These are phyloP conservation scores for Sebastes oblongus DNA, from an alignment of 2,797 vertebrate genomes.

Conservation along the genomic window DNA sequence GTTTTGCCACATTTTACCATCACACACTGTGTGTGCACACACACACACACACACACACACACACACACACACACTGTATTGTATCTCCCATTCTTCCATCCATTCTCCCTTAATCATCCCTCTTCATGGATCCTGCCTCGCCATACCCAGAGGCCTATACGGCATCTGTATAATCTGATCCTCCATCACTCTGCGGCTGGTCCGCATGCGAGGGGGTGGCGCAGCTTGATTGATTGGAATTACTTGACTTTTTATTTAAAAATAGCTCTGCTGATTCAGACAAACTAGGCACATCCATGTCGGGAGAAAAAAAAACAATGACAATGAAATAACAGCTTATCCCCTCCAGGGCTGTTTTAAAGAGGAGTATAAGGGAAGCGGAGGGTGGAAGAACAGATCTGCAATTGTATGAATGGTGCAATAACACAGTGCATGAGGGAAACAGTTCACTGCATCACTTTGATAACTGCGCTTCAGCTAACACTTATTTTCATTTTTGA, in stretches of 20 bases:
- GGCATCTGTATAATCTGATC: conserved; percentile 44
- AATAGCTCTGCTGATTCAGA: conserved; percentile 40
- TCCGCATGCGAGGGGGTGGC: background rate
- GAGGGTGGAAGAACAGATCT: background rate
- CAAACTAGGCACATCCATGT: conserved; percentile 8
- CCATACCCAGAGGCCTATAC: conserved; percentile 23
- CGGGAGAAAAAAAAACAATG: background rate
- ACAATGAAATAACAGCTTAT: conserved; percentile 13
- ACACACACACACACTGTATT: background rate
- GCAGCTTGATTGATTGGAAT: conserved; percentile 47
- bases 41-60: background rate
- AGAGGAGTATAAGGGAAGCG: background rate
- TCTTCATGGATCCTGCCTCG: conserved; percentile 40
- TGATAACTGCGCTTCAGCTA: background rate
- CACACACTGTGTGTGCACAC: background rate
- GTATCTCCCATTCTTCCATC: conserved; percentile 17
- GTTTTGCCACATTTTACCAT: conserved; percentile 18
- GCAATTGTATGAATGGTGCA: background rate
- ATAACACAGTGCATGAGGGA: background rate
- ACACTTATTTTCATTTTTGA: background rate
- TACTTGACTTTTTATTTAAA: conserved; percentile 40
- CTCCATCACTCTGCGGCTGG: conserved; percentile 41
- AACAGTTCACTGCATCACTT: background rate
- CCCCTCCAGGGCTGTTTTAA: conserved; percentile 9
- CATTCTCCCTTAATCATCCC: conserved; percentile 45